Evolutionary conservation across 2,113 vertebrate species (phyloP).

Genomic region (Gavia stellata): DNA sequence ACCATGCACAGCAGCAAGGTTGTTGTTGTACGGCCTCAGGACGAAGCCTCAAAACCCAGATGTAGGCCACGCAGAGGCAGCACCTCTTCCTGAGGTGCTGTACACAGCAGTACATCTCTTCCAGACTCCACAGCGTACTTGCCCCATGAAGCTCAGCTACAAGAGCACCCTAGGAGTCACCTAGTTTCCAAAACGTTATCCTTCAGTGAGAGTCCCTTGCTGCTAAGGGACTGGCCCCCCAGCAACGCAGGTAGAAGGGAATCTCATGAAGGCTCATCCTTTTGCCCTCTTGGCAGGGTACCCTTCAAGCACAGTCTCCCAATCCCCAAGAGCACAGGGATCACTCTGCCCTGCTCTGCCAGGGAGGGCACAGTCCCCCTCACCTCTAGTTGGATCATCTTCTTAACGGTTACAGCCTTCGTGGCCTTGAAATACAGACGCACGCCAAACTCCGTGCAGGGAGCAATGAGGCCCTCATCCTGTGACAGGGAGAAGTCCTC

Average conservation of each 20-base stretch:
- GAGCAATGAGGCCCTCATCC: conserved; percentile 68
- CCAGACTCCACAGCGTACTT: neutral
- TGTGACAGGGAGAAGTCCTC: conserved; percentile 78
- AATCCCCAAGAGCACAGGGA: neutral
- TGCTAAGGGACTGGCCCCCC: neutral
- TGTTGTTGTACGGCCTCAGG: neutral
- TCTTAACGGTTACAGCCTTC: conserved; percentile 73
- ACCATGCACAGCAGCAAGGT: neutral
- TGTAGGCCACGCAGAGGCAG: too few relatives aligned
- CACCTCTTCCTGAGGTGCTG: too few relatives aligned
- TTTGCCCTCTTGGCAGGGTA: neutral
- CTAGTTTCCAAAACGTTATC: neutral
- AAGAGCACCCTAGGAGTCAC: too few relatives aligned
- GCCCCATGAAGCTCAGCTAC: neutral
- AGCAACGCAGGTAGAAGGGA: accelerated
- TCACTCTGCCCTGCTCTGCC: neutral
- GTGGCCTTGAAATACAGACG: conserved; percentile 76
- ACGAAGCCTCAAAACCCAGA: neutral
- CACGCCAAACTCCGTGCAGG: conserved; percentile 67
- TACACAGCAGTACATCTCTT: neutral
- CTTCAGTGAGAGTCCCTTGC: neutral
- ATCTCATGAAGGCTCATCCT: neutral
- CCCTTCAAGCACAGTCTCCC: neutral
- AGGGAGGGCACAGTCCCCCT: neutral
- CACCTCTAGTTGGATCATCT: conserved; percentile 84